Evolutionary conservation across 2,888 invertebrate species (phyloP).

Genomic region (Punctoribates punctum): DNA sequence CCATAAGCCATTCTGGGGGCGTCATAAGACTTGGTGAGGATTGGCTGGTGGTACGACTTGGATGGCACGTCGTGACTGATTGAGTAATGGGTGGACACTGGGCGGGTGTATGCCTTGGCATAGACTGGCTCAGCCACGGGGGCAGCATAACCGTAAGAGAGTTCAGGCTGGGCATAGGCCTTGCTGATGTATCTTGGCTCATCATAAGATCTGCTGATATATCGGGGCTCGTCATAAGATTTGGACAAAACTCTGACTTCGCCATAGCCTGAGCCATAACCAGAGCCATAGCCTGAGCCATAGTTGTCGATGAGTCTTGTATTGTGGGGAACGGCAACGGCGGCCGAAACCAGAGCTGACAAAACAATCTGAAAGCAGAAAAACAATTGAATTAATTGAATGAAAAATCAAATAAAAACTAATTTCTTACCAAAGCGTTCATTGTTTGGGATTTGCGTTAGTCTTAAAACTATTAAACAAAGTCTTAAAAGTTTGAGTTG

Average conservation of each 20-base stretch:
- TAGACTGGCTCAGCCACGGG: neutral
- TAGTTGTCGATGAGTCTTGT: too few relatives aligned
- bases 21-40: neutral
- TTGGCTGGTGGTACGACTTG: neutral
- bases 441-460: neutral
- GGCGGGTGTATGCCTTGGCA: neutral
- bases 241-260: neutral
- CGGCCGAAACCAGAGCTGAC: neutral
- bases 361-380: slow-evolving; percentile 2
- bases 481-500: neutral
- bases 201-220: neutral
- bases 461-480: neutral
- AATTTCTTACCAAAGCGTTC: neutral
- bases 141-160: neutral
- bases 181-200: neutral
- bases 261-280: neutral
- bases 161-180: neutral
- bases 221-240: neutral
- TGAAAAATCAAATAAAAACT: neutral
- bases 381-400: neutral
- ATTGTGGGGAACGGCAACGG: neutral
- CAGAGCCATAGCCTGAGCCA: neutral
- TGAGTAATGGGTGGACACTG: neutral
- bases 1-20: neutral
- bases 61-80: neutral